phyloP scores from a whole-genome alignment of 2,113 vertebrate species.

The Phyllostomus discolor region DNA sequence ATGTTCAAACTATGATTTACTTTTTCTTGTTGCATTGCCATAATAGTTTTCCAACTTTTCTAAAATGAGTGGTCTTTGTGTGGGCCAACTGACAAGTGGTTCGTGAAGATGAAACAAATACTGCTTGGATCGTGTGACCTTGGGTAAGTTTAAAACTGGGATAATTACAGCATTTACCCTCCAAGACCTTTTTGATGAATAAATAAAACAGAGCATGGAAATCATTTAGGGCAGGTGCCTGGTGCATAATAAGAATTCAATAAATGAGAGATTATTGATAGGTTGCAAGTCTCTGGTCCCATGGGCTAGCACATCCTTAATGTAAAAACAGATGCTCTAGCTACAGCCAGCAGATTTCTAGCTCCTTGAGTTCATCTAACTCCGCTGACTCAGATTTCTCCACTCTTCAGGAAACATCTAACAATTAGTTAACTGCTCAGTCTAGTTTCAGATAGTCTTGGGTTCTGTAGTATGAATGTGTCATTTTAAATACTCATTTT shows the following conservation, averaged over 20 bases:
- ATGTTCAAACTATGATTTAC: not conserved
- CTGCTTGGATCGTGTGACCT: not conserved
- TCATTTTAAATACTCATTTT: not conserved
- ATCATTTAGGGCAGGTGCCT: not conserved
- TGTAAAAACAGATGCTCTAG: not conserved
- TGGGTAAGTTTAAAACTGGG: not conserved
- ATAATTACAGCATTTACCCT: not conserved
- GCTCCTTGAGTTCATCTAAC: not conserved
- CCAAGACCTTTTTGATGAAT: not conserved
- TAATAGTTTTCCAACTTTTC: not conserved
- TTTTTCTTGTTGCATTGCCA: not conserved
- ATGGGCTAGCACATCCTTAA: not conserved
- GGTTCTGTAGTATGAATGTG: not conserved
- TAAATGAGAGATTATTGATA: not conserved
- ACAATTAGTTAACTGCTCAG: not conserved
- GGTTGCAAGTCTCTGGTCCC: not conserved
- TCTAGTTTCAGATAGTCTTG: not conserved
- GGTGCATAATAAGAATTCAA: not conserved
- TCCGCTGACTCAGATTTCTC: not conserved
- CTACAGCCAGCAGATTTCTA: not conserved
- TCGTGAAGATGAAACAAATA: conserved; percentile 17
- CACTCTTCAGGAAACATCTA: not conserved
- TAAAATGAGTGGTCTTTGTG: not conserved
- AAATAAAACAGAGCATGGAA: not conserved
- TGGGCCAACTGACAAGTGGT: not conserved